phyloP scores from a whole-genome alignment of 2,888 invertebrate species.

The Limnephilus auricula region DNA sequence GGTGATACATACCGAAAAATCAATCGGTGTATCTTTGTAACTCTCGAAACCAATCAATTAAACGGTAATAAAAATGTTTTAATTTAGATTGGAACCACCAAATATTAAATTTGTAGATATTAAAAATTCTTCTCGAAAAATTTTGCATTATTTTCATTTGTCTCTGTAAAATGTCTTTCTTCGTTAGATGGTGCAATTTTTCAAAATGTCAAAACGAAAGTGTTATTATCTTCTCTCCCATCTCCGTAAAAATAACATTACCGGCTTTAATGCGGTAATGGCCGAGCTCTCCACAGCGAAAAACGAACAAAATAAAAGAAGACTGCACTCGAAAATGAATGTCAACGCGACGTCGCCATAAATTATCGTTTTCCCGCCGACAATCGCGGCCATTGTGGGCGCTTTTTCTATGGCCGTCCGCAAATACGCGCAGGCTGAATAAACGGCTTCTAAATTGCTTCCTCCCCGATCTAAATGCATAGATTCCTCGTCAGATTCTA shows the following conservation, averaged over 20 bases:
- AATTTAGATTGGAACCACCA: no score
- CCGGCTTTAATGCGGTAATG: background rate
- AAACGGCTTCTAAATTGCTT: constrained; percentile 61
- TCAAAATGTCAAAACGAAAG: background rate
- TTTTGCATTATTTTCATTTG: background rate
- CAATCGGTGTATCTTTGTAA: no score
- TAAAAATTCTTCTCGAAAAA: background rate
- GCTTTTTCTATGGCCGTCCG: constrained; percentile 41
- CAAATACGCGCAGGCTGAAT: constrained; percentile 46
- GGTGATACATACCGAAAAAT: no score
- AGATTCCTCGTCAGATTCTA: constrained; percentile 58
- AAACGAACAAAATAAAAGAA: constrained; percentile 28
- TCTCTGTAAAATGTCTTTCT: background rate
- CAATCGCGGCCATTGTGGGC: constrained; percentile 63
- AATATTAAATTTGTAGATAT: no score
- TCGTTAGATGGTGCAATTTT: background rate
- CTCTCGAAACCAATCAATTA: no score
- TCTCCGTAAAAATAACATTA: constrained; percentile 7
- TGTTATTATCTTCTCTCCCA: background rate
- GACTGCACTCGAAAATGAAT: constrained; percentile 27
- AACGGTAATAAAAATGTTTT: no score
- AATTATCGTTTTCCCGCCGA: constrained; percentile 61
- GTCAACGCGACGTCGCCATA: constrained; percentile 55
- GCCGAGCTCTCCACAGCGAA: background rate
- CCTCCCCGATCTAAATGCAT: constrained; percentile 59